Conservation (phyloP, 2,797 vertebrate genomes). For the Microctenopoma lineatum region DNA sequence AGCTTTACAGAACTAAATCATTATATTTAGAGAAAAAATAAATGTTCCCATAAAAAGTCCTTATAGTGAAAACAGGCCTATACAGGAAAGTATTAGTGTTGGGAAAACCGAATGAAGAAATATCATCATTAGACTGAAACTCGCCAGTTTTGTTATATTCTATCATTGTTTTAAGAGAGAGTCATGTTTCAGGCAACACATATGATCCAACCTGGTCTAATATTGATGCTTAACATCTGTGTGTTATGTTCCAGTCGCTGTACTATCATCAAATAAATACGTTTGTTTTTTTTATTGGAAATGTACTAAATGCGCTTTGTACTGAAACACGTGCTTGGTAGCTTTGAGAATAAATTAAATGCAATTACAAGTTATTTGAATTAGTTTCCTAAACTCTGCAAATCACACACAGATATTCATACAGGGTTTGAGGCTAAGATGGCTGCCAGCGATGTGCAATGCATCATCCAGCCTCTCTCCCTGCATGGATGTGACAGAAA, state of each 20-base stretch:
- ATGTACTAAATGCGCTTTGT: background rate
- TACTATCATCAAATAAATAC: background rate
- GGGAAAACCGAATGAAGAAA: background rate
- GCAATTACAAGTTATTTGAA: background rate
- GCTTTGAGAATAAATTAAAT: background rate
- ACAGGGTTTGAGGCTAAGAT: slow-evolving; percentile 19
- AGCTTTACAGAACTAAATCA: no score
- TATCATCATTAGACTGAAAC: no score
- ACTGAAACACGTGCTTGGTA: no score
- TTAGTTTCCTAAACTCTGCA: background rate
- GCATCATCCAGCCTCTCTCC: slow-evolving; percentile 10
- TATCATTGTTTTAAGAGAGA: no score
- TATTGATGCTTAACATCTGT: background rate
- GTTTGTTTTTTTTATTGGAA: no score
- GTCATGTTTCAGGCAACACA: background rate
- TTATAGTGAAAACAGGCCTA: no score
- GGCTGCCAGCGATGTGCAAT: slow-evolving; percentile 9
- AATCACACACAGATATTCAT: background rate
- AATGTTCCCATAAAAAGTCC: background rate
- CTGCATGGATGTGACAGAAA: slow-evolving; percentile 8
- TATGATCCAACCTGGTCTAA: background rate
- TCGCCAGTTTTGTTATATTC: no score
- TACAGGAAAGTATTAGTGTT: background rate
- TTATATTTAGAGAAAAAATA: no score
- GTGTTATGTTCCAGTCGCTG: background rate